Percentiles rank a stretch among this genome's conserved stretches.
Evolutionary conservation across 2,113 vertebrate species (phyloP).

Genomic region (Lamprotornis superbus): DNA sequence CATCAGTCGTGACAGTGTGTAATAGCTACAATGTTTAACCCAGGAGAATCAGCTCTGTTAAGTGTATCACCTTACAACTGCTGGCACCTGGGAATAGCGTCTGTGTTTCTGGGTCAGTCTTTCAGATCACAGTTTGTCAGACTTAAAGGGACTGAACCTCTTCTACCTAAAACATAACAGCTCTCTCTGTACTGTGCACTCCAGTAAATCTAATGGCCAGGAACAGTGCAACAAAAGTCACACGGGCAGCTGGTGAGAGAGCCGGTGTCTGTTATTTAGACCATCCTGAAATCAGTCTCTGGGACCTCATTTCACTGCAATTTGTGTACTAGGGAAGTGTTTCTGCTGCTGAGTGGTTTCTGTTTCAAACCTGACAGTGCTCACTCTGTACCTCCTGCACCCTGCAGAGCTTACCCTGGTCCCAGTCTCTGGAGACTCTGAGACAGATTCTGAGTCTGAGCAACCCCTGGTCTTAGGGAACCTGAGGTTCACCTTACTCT

Average conservation of each 20-base stretch:
- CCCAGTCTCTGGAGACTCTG: not conserved
- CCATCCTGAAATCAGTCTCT: not conserved
- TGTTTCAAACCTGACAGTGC: not conserved
- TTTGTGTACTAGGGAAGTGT: not conserved
- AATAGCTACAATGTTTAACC: not conserved
- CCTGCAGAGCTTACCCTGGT: not conserved
- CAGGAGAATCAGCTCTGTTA: not conserved
- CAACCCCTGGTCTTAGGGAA: not conserved
- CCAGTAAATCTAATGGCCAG: not conserved
- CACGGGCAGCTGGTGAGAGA: fast-evolving
- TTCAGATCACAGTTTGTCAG: not conserved
- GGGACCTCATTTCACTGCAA: not conserved
- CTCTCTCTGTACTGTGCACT: not conserved
- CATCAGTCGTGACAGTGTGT: not conserved
- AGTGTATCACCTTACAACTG: not conserved
- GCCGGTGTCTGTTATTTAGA: not conserved
- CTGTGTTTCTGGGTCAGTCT: slow-evolving; percentile 29
- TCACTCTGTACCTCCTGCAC: not conserved
- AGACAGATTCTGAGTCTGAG: not conserved
- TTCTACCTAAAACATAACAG: not conserved
- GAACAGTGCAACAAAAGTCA: not conserved
- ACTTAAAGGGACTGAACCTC: not conserved
- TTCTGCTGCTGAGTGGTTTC: not conserved
- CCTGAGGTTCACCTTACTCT: not conserved
- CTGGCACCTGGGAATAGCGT: not conserved